Percentiles rank a stretch among this genome's conserved stretches.
phyloP scores from a whole-genome alignment of 2,888 invertebrate species.

The Limnephilus lunatus region DNA sequence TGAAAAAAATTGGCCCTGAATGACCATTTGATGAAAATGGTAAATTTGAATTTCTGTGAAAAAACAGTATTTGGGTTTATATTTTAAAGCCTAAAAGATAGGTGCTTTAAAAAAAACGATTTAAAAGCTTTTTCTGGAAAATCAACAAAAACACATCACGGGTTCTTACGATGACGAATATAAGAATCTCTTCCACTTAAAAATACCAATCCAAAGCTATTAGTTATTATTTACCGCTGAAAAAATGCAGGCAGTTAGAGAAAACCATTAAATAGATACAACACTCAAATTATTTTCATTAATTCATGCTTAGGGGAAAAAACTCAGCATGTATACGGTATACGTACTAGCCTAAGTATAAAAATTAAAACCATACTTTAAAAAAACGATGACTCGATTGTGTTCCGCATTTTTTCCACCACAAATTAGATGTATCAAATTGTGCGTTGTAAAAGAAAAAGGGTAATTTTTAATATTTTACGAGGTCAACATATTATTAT shows the following conservation, averaged over 20 bases:
- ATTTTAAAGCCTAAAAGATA: no score
- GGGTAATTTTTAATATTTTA: background rate
- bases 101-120: no score
- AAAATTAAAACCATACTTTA: background rate
- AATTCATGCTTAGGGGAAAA: background rate
- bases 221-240: background rate
- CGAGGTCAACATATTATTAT: background rate
- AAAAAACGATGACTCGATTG: background rate
- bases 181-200: no score
- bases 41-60: no score
- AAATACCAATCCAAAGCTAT: no score
- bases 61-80: no score
- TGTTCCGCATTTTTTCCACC: background rate
- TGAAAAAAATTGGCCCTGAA: no score
- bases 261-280: background rate
- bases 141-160: no score
- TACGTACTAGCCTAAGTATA: background rate
- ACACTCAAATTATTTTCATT: background rate
- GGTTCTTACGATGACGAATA: no score
- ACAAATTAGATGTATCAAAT: background rate
- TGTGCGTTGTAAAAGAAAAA: constrained; percentile 23
- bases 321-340: background rate
- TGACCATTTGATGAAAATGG: no score
- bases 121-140: no score
- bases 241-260: background rate